Base-by-base conservation (phyloP, 1,140 invertebrate genomes). In the Drosophila eugracilis region DNA sequence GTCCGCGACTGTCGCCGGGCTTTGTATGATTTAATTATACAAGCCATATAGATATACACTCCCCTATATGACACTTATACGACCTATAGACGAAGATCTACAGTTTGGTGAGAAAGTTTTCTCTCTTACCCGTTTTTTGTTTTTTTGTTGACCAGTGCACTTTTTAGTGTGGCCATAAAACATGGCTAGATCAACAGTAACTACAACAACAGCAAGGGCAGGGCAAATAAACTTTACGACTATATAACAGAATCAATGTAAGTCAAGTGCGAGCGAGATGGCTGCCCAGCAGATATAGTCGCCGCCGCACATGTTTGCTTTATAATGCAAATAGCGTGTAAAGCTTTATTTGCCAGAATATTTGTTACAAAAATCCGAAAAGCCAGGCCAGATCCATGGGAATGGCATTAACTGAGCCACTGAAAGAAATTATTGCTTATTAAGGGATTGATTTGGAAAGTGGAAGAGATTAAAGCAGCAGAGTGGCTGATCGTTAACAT, bases 191-290 rank as follows among this genome's bases (percentile, higher is more conserved):
- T 65, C 42, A 66, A 63, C 63, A 73, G n/a, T n/a, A n/a, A n/a
- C n/a, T n/a, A 39, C 50, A 44, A 52, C 57, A 58, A 45, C 30
- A 45, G 71, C 75, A 86, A 85, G 80, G 81, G 80, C 76, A 85
- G 65, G 76, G 76, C 80, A 86, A 85, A 85, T 85, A 85, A 85
- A 85, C 80, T 80, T 85, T 85, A 85, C 80, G 80, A 85, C 77
- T 73, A 80, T 80, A 86, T 85, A 85, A 77, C 81, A 86, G 81
- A 80, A 86, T 86, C 80, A 85, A 86, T 86, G 80, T 86, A 84
- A 86, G 80, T 57, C 80, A 78, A 60, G 57, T 74, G 69, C 21
- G 47, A 72, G 67, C 39, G 37, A 15, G 47, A 52, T 47, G 32
- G 49, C 42, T 26, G 42, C 6, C 6, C 42, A 72, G 47, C 42